phyloP scores from a whole-genome alignment of 2,888 invertebrate species.

The Drosophila emarginata region DNA sequence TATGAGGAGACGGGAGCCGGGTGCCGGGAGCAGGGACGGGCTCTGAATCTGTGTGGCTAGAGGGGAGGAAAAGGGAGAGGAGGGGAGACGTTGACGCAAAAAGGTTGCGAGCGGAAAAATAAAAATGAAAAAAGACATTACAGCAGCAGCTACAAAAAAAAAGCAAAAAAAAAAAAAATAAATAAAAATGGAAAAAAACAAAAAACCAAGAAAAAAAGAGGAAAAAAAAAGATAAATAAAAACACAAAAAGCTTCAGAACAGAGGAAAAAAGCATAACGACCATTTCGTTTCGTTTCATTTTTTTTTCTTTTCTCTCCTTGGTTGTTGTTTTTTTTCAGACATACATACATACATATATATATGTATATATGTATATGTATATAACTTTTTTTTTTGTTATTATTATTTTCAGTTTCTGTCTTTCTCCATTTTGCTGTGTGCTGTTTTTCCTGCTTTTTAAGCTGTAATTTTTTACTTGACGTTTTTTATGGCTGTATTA shows the following conservation, averaged over 20 bases:
- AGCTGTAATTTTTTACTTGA: constrained; percentile 77
- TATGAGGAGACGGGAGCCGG: neutral
- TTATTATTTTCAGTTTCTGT: constrained; percentile 75
- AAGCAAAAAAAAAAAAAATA: constrained; percentile 29
- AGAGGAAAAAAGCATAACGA: constrained; percentile 72
- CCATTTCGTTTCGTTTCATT: constrained; percentile 56
- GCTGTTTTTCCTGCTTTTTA: constrained; percentile 61
- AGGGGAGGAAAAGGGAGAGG: constrained; percentile 4
- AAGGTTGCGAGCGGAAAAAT: constrained; percentile 74
- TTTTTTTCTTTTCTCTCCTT: constrained; percentile 22
- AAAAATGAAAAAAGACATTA: constrained; percentile 74
- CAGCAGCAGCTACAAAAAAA: constrained; percentile 54
- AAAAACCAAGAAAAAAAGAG: neutral
- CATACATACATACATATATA: neutral
- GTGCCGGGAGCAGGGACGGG: neutral
- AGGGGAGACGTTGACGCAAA: constrained; percentile 57
- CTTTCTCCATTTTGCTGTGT: constrained; percentile 60
- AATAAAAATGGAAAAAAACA: constrained; percentile 8
- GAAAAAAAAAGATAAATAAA: constrained; percentile 43
- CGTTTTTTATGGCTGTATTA: constrained; percentile 56
- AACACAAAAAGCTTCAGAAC: constrained; percentile 43
- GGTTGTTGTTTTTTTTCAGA: constrained; percentile 25
- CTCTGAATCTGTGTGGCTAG: neutral
- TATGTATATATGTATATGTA: constrained; percentile 2
- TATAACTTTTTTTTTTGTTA: constrained; percentile 60